Evolutionary conservation across 2,888 invertebrate genomes (phyloP), one percentile per base, ranked within the genome.

Genomic region (Pachycephus smyrnensis): DNA sequence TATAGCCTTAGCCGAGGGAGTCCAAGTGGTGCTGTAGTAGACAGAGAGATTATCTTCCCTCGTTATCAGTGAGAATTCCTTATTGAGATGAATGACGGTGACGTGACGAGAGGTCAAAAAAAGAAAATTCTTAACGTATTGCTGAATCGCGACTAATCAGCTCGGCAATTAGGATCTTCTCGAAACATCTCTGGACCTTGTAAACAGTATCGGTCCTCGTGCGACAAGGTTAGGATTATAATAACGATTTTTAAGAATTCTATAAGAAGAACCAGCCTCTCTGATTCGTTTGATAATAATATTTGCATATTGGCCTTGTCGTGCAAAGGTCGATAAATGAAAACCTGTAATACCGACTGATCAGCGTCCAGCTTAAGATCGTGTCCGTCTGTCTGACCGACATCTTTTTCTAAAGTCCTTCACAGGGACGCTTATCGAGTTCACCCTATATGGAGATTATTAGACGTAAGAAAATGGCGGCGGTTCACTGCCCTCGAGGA

Each of bases 1-100:
- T 23, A 55, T 55, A 84, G 82, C 84, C 83, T 84, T 82, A 55
- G 55, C 83, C 83, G 84, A 80, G 85, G 84, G 82, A 82, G 80
- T 84, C 85, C 83, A 85, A 87, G 83, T 86, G 88, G 88, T 88
- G 88, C 88, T 88, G 86, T 87, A 86, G 55, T 55, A 55, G 86
- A 86, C 82, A 82, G 55, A 55, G 82, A 83, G 80, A 81, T 83
- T 80, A 82, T 81, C 78, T 79, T 82, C 75, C 77, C 80, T 77
- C 75, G 78, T 55, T 55, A 55, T 55, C 55, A 55, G 55, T 55
- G 55, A 55, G 55, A 55, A 55, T 55, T 55, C 55, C 23, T 55
- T 55, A 55, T 55, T 1, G 23, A 55, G 55, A 55, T 55, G 23
- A 55, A 55, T 55, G 55, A 23, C 23, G 55, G 23, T 55, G 55